Evolutionary conservation across 1,140 invertebrate genomes (phyloP).

Genomic region (Platorchestia sp.): DNA sequence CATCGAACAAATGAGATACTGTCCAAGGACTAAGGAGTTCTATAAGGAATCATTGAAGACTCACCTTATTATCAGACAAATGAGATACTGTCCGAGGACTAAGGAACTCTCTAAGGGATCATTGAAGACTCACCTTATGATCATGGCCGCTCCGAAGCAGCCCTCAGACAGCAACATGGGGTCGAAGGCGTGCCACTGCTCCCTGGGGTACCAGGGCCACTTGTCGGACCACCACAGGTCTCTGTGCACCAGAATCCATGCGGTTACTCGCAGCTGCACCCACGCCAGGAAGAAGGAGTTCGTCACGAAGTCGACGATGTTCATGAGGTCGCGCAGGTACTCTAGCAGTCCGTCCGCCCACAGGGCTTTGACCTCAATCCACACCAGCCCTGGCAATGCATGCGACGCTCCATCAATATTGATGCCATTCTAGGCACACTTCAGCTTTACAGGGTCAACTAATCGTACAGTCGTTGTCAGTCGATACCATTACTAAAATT

Average conservation of each 20-base stretch:
- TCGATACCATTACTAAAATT: no score
- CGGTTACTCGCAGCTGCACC: constrained; percentile 79
- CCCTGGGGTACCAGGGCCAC: constrained; percentile 83
- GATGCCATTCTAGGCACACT: no score
- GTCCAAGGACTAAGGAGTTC: neutral
- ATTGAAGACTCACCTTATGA: constrained; percentile 80
- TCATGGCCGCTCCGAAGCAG: constrained; percentile 94
- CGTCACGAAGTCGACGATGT: constrained; percentile 96
- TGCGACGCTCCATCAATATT: no score
- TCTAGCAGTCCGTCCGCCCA: constrained; percentile 89
- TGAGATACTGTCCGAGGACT: no score
- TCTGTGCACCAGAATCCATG: constrained; percentile 62
- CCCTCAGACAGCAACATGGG: constrained; percentile 95
- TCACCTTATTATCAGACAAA: no score
- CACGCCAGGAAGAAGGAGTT: constrained; percentile 94
- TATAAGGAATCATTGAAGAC: neutral
- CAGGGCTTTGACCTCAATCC: constrained; percentile 89
- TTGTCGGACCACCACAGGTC: constrained; percentile 61
- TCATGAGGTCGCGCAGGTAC: constrained; percentile 95
- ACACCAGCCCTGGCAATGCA: constrained; percentile 74
- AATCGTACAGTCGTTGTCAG: no score
- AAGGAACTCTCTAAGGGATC: neutral
- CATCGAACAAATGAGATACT: no score
- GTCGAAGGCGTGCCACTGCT: constrained; percentile 93
- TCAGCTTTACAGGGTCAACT: no score